These are phyloP conservation scores for Mastomys natalensis DNA, from an alignment of 2,113 vertebrate genomes.

Conservation along the genomic window DNA sequence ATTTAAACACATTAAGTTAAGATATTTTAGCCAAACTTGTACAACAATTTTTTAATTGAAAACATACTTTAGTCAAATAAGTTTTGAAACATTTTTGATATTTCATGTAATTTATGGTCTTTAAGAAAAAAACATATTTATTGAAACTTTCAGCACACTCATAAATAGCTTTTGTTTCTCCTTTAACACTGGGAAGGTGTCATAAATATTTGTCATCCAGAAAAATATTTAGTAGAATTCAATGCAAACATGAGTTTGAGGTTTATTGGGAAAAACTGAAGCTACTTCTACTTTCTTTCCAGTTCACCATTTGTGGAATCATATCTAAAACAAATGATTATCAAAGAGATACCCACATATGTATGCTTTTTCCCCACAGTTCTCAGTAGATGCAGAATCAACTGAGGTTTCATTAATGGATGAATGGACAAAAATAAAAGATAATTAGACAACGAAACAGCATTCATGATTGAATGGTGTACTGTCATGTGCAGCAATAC, in stretches of 20 bases:
- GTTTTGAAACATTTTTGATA: neutral
- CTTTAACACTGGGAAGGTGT: neutral
- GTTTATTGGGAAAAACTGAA: neutral
- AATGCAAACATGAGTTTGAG: neutral
- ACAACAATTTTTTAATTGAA: neutral
- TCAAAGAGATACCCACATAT: neutral
- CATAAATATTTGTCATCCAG: neutral
- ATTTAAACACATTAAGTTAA: conserved; percentile 16
- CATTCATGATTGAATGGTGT: neutral
- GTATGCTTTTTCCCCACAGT: neutral
- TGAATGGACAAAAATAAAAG: neutral
- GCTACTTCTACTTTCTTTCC: no score
- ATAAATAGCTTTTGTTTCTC: neutral
- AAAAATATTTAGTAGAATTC: neutral
- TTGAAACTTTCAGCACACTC: neutral
- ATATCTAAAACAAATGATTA: neutral
- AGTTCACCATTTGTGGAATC: neutral
- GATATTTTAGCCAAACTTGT: neutral
- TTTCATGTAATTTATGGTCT: neutral
- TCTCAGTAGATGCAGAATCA: neutral
- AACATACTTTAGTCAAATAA: neutral
- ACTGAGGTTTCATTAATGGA: neutral
- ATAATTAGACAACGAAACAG: neutral
- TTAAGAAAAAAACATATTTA: neutral
- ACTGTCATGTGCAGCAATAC: neutral